phyloP scores from a whole-genome alignment of 2,797 vertebrate species.

The Oceanodroma leucorhoa region DNA sequence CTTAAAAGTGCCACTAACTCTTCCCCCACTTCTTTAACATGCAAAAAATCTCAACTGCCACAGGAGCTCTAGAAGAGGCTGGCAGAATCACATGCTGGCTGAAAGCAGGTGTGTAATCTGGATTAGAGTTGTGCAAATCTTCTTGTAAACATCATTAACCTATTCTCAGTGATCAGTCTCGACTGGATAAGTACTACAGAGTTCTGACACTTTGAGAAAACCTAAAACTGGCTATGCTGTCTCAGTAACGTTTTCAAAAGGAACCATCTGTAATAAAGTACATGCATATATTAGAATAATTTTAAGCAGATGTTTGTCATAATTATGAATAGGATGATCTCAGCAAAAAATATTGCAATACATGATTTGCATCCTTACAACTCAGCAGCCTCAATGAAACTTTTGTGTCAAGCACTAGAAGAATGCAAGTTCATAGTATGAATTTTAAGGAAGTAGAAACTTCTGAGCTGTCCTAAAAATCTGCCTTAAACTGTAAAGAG shows the following conservation, averaged over 20 bases:
- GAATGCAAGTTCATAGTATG: neutral
- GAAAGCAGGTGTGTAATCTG: neutral
- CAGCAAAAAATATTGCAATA: neutral
- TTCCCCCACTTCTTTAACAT: neutral
- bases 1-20: neutral
- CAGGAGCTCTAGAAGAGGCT: neutral
- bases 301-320: neutral
- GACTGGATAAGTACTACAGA: neutral
- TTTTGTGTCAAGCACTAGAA: neutral
- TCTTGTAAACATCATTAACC: neutral
- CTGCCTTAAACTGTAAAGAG: neutral
- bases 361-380: neutral
- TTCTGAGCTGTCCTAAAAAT: neutral
- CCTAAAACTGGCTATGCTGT: neutral
- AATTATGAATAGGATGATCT: neutral
- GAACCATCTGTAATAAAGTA: neutral
- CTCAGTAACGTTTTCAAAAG: neutral
- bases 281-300: neutral
- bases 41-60: neutral
- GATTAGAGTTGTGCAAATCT: neutral
- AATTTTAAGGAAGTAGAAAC: neutral
- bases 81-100: neutral
- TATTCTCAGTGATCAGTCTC: accelerated
- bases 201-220: neutral
- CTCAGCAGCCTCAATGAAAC: neutral